phyloP scores from a whole-genome alignment of 2,888 invertebrate genomes.

The Caenorhabditis macrosperma region DNA sequence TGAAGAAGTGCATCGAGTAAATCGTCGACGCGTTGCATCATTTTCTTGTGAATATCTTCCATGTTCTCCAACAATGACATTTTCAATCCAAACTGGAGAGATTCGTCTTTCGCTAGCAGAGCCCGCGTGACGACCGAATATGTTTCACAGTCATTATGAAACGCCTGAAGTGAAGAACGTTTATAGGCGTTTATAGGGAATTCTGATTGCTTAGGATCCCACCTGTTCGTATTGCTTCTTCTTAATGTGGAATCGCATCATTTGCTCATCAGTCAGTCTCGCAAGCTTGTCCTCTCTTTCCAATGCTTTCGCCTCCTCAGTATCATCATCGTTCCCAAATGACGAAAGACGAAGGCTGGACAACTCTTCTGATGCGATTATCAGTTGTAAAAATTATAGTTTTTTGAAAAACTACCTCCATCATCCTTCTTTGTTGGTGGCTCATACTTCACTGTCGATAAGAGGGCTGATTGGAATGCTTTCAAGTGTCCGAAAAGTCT shows the following conservation, averaged over 20 bases:
- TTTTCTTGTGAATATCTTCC: constrained; percentile 63
- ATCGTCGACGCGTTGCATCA: constrained; percentile 64
- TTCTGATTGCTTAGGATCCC: background rate
- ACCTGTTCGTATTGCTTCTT: constrained; percentile 66
- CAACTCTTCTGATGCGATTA: constrained; percentile 21
- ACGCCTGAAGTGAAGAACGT: constrained; percentile 55
- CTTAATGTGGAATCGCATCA: constrained; percentile 58
- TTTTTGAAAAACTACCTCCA: constrained; percentile 2
- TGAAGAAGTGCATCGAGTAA: constrained; percentile 30
- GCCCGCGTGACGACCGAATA: constrained; percentile 67
- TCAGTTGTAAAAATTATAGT: background rate
- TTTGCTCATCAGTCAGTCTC: constrained; percentile 49
- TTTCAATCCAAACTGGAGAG: constrained; percentile 60
- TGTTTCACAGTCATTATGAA: constrained; percentile 70
- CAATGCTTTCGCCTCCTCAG: constrained; percentile 37
- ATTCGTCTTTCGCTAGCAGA: constrained; percentile 65
- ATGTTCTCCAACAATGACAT: constrained; percentile 67
- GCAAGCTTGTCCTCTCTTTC: constrained; percentile 54
- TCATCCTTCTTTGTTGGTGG: constrained; percentile 14
- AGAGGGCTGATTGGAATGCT: constrained; percentile 36
- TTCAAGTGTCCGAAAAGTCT: constrained; percentile 52
- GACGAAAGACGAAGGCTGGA: constrained; percentile 24
- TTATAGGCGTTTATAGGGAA: background rate
- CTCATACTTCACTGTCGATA: constrained; percentile 38
- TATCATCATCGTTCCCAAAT: constrained; percentile 12